Percentiles rank a stretch among this genome's conserved stretches.
These are phyloP conservation scores for Rugalucina vietnamica DNA, from an alignment of 2,888 invertebrate genomes.

Conservation along the genomic window DNA sequence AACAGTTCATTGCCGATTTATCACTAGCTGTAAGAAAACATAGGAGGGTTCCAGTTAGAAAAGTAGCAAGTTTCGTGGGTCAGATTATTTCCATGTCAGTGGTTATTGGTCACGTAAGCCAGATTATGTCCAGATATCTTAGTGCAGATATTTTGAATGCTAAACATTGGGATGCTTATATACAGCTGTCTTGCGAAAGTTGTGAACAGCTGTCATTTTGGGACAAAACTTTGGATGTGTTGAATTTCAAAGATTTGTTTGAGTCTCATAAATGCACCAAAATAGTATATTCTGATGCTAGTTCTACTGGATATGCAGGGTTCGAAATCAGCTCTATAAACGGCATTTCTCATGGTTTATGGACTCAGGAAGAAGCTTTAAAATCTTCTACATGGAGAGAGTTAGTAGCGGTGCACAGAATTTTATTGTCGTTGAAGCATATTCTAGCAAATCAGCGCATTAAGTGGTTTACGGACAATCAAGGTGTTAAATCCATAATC, in stretches of 20 bases:
- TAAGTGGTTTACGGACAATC: conserved; percentile 27
- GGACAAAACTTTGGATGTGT: background rate
- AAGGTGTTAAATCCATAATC: conserved; percentile 52
- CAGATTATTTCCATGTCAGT: conserved; percentile 48
- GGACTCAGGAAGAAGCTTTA: conserved; percentile 36
- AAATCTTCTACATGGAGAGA: conserved; percentile 54
- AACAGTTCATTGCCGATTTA: conserved; percentile 4
- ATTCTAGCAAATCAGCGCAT: conserved; percentile 33
- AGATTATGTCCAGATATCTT: conserved; percentile 43
- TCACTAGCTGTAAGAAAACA: background rate
- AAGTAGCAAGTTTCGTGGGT: conserved; percentile 42
- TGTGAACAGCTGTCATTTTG: conserved; percentile 28
- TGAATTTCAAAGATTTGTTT: conserved; percentile 27
- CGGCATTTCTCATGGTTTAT: conserved; percentile 47
- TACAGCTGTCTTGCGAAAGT: background rate
- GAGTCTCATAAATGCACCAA: conserved; percentile 22
- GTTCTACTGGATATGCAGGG: conserved; percentile 41
- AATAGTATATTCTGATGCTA: conserved; percentile 43
- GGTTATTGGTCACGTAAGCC: conserved; percentile 41
- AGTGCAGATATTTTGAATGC: conserved; percentile 29
- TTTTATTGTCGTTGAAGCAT: conserved; percentile 29
- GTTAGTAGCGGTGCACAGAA: background rate
- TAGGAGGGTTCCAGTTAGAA: conserved; percentile 30
- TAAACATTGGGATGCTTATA: background rate
- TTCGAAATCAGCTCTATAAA: conserved; percentile 29